These are phyloP conservation scores for Coelopa pilipes DNA, from an alignment of 2,888 invertebrate genomes.

Conservation along the genomic window DNA sequence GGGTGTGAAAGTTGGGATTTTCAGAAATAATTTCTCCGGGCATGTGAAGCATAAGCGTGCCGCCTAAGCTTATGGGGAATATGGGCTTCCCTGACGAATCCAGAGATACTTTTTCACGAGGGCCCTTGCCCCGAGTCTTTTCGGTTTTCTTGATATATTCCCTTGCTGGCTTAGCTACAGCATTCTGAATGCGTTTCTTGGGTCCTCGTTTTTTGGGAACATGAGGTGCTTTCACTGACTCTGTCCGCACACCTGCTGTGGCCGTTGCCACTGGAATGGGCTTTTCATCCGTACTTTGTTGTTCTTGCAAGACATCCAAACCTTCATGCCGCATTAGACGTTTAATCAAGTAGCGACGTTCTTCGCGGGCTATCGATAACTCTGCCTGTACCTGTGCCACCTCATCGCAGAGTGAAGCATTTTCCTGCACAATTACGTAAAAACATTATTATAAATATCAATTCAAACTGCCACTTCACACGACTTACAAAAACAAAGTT, in stretches of 20 bases:
- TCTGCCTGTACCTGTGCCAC: constrained; percentile 86
- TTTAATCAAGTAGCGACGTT: constrained; percentile 81
- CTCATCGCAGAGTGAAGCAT: constrained; percentile 88
- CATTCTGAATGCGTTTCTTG: constrained; percentile 52
- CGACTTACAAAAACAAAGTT: constrained; percentile 52
- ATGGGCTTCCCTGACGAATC: constrained; percentile 75
- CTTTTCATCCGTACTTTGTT: constrained; percentile 29
- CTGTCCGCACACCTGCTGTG: constrained; percentile 22
- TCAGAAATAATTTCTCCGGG: constrained; percentile 80
- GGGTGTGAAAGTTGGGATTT: constrained; percentile 75
- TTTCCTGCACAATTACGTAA: constrained; percentile 77
- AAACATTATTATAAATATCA: background rate
- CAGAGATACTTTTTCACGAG: constrained; percentile 47
- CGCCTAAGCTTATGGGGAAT: constrained; percentile 79
- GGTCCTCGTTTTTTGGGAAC: constrained; percentile 54
- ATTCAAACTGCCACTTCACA: background rate
- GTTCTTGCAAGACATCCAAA: constrained; percentile 21
- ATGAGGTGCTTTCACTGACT: constrained; percentile 31
- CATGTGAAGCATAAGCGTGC: constrained; percentile 75
- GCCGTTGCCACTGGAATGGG: background rate
- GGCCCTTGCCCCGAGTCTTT: constrained; percentile 27
- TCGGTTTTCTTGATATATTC: constrained; percentile 35
- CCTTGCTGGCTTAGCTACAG: constrained; percentile 47
- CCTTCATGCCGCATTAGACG: constrained; percentile 79
- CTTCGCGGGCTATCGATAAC: constrained; percentile 82